Conservation (phyloP, 1,140 invertebrate genomes). For the Acyrthosiphon pisum region DNA sequence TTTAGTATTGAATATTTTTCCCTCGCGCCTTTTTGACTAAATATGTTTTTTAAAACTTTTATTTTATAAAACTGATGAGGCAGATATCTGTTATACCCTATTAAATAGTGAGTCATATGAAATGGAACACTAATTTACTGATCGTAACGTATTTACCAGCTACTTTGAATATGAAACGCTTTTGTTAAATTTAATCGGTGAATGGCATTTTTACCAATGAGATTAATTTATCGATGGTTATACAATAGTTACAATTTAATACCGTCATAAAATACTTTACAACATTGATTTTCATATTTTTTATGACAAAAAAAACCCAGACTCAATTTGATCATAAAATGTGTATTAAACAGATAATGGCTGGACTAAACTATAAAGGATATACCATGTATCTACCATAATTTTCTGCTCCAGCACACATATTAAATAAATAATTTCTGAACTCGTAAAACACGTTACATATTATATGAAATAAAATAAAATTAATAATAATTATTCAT, state of each 20-base stretch:
- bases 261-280: not conserved
- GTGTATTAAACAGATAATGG: not conserved
- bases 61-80: not conserved
- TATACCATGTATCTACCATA: not conserved
- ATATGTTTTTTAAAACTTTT: not conserved
- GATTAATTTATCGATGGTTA: not conserved
- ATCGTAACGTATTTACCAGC: not conserved
- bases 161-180: not conserved
- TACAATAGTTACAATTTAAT: not conserved
- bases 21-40: not conserved
- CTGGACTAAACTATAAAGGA: not conserved
- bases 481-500: not conserved
- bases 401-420: not conserved
- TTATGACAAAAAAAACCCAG: not conserved
- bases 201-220: not conserved
- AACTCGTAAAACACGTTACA: not conserved
- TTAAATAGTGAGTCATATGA: not conserved
- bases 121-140: not conserved
- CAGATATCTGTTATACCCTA: not conserved
- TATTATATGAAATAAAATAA: not conserved
- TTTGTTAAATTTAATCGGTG: not conserved
- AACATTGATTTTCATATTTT: constrained; percentile 2
- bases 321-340: not conserved
- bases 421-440: not conserved
- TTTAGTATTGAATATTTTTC: not conserved